Conservation (phyloP, 2,888 invertebrate genomes). For the Busseola fusca region DNA sequence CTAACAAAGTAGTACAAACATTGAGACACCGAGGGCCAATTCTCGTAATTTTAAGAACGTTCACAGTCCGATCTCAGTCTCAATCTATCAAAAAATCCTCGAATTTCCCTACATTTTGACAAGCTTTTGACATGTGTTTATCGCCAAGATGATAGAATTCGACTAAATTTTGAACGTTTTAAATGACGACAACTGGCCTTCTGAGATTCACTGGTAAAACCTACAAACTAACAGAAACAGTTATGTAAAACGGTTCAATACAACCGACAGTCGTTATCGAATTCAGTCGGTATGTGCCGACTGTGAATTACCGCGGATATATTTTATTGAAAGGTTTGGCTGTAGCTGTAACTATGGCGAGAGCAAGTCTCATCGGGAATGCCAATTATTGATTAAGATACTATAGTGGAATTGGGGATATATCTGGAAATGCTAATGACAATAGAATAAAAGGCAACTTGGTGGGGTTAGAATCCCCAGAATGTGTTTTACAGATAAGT, state of each 20-base stretch:
- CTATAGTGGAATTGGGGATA: neutral
- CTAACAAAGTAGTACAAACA: too few relatives aligned
- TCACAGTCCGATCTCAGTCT: too few relatives aligned
- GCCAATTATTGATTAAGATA: conserved; percentile 19
- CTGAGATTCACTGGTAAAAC: conserved; percentile 6
- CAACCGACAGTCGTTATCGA: conserved; percentile 10
- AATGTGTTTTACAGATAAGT: neutral
- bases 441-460: neutral
- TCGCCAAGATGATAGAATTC: too few relatives aligned
- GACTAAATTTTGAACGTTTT: too few relatives aligned
- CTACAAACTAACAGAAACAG: conserved; percentile 1
- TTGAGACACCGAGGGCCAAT: neutral
- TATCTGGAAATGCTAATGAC: neutral
- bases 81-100: too few relatives aligned
- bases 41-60: too few relatives aligned
- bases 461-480: neutral
- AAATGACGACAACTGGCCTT: too few relatives aligned
- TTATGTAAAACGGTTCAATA: conserved; percentile 9
- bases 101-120: too few relatives aligned
- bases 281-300: conserved; percentile 22
- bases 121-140: too few relatives aligned
- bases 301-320: conserved; percentile 9
- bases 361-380: neutral
- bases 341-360: neutral
- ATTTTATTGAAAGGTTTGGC: conserved; percentile 18